Base-by-base conservation (phyloP, 2,113 vertebrate genomes). In the Ursus arctos region DNA sequence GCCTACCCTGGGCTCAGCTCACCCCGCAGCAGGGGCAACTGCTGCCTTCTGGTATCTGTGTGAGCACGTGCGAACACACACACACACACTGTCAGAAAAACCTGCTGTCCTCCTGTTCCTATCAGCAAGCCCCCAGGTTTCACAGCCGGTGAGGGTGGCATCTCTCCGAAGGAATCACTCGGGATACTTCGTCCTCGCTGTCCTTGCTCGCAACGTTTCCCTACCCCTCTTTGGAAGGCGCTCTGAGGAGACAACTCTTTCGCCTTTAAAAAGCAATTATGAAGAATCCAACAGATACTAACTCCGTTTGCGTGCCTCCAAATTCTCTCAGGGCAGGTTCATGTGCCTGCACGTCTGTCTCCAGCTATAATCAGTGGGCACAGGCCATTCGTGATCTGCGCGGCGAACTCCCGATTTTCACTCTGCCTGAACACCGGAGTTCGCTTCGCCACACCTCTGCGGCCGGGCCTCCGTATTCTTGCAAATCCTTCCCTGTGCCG, bases 1-100 rank as follows among this genome's bases (percentile, higher is more conserved):
- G 91, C 55, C 49, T 7, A 11, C 90, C 63, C 89, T 49, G 90
- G 95, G 92, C 87, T 97, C 92, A 47, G 63, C 65, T 69, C 76
- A 71, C 77, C 4, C 84, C 69, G 61, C 92, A 67, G 81, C 83
- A 93, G 91, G 79, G 51, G 13, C 49, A 28, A 24, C 28, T 19
- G 33, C 33, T 74, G 84, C 89, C 95, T 91, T 91, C 88, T 65
- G 26, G 87, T 65, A 83, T 85, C 74, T 83, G 31, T 21, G 76
- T 31, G 74, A 49, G 76, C 47, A 10, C 19, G 6, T 15, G 13
- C 16, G 26, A 31, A 15, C 8, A 4, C 40, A 33, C 55, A 22
- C 28, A 19, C 31, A 36, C 7, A 26, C 22, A 43, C 40, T 36
- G 36, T 36, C 40, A 40, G 40, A 40, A 40, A 83, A 91, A 24